These are phyloP conservation scores for Cataglyphis livida DNA, from an alignment of 2,888 invertebrate species.

Conservation along the genomic window DNA sequence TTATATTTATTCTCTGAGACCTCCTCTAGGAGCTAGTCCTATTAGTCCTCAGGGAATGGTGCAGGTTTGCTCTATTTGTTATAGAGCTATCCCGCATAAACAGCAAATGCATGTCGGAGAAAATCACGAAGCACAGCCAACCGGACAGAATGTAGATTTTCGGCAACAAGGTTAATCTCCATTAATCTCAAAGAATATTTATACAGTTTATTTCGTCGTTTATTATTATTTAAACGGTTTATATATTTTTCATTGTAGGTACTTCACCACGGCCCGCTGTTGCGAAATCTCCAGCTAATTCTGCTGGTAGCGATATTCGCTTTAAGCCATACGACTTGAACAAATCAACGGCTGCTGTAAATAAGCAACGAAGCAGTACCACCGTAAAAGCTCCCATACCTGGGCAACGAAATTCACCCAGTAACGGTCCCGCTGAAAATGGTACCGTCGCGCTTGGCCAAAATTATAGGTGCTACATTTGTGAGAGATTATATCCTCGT, in stretches of 20 bases:
- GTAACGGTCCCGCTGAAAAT: conserved; percentile 82
- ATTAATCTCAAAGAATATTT: conserved; percentile 65
- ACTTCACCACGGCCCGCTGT: conserved; percentile 86
- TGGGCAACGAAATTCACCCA: conserved; percentile 83
- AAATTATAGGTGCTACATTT: conserved; percentile 91
- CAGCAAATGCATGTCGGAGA: conserved; percentile 90
- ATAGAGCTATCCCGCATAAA: conserved; percentile 93
- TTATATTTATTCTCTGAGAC: conserved; percentile 93
- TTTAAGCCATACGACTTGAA: conserved; percentile 88
- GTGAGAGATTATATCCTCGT: conserved; percentile 91
- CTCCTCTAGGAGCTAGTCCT: conserved; percentile 94
- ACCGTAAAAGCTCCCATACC: conserved; percentile 82
- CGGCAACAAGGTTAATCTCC: conserved; percentile 79
- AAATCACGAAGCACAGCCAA: conserved; percentile 86
- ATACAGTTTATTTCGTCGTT: neutral
- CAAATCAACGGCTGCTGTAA: conserved; percentile 84
- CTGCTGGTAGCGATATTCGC: conserved; percentile 87
- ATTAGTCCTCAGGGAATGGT: conserved; percentile 96
- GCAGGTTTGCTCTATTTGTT: conserved; percentile 95
- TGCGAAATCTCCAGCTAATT: conserved; percentile 87
- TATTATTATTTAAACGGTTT: neutral
- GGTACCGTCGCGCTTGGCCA: conserved; percentile 82
- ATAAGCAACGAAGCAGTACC: conserved; percentile 85
- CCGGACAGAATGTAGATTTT: conserved; percentile 78
- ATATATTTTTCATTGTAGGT: conserved; percentile 57